phyloP scores from a whole-genome alignment of 2,888 invertebrate species.

The Drosophila macrospina region DNA sequence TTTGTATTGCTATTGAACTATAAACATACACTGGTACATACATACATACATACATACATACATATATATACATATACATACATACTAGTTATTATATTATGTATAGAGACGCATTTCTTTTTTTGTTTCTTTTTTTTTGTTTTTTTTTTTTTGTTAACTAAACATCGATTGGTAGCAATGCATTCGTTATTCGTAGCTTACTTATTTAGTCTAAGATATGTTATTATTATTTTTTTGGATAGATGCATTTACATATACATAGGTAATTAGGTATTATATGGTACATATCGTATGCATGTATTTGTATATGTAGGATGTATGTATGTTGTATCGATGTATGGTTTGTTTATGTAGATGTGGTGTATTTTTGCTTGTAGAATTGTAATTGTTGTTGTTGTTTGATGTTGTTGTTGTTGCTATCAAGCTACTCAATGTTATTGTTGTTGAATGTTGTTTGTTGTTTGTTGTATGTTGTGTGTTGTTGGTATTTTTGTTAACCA shows the following conservation, averaged over 20 bases:
- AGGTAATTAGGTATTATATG: slow-evolving; percentile 14
- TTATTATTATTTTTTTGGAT: not conserved
- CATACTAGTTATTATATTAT: slow-evolving; percentile 3
- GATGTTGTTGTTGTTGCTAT: slow-evolving; percentile 43
- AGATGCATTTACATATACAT: slow-evolving; percentile 20
- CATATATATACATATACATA: slow-evolving; percentile 3
- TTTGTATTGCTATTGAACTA: slow-evolving; percentile 16
- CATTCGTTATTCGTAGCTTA: slow-evolving; percentile 30
- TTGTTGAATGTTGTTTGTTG: slow-evolving; percentile 31
- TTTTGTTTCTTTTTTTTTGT: too few species aligned
- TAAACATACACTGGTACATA: slow-evolving; percentile 20
- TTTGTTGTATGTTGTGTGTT: slow-evolving; percentile 14
- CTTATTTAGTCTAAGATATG: not conserved
- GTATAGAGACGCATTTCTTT: slow-evolving; percentile 10
- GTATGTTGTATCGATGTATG: slow-evolving; percentile 24
- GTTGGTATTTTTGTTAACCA: slow-evolving; percentile 48
- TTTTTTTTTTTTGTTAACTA: slow-evolving; percentile 27
- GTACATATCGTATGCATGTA: slow-evolving; percentile 22
- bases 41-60: slow-evolving; percentile 25
- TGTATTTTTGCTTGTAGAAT: slow-evolving; percentile 30
- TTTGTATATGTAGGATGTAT: slow-evolving; percentile 18
- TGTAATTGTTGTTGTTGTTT: slow-evolving; percentile 27
- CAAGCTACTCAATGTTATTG: slow-evolving; percentile 55
- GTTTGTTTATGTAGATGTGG: slow-evolving; percentile 12
- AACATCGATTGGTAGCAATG: slow-evolving; percentile 31